Conservation (phyloP, 2,797 vertebrate genomes). For the Meriones psammophilus region DNA sequence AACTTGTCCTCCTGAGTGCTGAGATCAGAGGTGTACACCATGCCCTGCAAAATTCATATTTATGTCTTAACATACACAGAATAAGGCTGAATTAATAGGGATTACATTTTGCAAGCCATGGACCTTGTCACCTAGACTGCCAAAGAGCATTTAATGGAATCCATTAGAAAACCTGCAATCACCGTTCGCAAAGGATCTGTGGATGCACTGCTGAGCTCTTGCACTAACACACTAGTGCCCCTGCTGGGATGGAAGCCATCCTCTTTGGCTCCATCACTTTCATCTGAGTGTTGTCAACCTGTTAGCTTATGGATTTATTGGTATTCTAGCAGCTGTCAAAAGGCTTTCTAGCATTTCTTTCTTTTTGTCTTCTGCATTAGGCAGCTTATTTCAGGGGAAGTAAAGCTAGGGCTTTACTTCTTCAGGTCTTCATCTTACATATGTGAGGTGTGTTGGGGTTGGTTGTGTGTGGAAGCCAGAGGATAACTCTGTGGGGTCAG, state of each 20-base stretch:
- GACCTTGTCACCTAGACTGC: background rate
- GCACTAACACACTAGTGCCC: background rate
- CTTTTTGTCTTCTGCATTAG: background rate
- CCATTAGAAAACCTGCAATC: background rate
- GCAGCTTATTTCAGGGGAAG: background rate
- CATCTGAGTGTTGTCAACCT: slow-evolving; percentile 34
- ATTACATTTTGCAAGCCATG: background rate
- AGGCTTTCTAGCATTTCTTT: background rate
- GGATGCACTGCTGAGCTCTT: background rate
- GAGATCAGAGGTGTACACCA: background rate
- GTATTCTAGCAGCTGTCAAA: background rate
- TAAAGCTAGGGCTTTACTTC: background rate
- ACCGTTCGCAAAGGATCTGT: background rate
- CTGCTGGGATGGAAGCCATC: background rate
- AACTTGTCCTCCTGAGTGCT: too few relatives aligned
- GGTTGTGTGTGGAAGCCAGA: background rate
- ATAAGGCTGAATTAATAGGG: background rate
- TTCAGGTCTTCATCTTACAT: too few relatives aligned
- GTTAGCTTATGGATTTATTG: slow-evolving; percentile 50
- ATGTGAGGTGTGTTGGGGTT: background rate
- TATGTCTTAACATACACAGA: background rate
- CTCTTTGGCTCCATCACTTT: background rate
- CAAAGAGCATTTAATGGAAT: background rate
- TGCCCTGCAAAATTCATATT: background rate
- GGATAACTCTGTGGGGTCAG: background rate